These are phyloP conservation scores for Drosophila multiciliata DNA, from an alignment of 2,888 invertebrate species.

Conservation along the genomic window DNA sequence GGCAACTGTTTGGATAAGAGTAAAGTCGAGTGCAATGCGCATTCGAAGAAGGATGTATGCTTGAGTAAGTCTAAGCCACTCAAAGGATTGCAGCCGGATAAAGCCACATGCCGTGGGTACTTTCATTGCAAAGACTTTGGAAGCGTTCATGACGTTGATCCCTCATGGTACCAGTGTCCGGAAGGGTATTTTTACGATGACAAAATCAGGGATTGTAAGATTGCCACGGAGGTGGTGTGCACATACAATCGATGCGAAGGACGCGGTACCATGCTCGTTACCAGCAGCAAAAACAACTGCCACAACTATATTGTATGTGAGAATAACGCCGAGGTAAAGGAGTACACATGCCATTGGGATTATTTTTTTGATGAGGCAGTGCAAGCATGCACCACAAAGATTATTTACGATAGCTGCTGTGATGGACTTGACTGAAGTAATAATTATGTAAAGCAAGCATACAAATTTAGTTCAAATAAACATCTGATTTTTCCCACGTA, in stretches of 20 bases:
- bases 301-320: slow-evolving; percentile 73
- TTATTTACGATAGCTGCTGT: slow-evolving; percentile 72
- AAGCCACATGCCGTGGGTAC: slow-evolving; percentile 79
- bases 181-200: slow-evolving; percentile 72
- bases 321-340: slow-evolving; percentile 45
- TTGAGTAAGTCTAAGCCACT: slow-evolving; percentile 16
- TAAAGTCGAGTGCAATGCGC: slow-evolving; percentile 62
- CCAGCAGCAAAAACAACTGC: slow-evolving; percentile 70
- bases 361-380: slow-evolving; percentile 77
- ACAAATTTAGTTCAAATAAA: neutral
- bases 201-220: slow-evolving; percentile 44
- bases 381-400: slow-evolving; percentile 60
- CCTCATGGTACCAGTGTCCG: slow-evolving; percentile 75
- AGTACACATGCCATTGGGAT: slow-evolving; percentile 64
- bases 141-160: slow-evolving; percentile 63
- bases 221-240: slow-evolving; percentile 66
- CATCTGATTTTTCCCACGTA: neutral
- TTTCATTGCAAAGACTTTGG: slow-evolving; percentile 64
- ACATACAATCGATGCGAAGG: slow-evolving; percentile 81
- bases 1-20: slow-evolving; percentile 57
- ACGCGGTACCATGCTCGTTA: slow-evolving; percentile 70
- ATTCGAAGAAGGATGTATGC: slow-evolving; percentile 66
- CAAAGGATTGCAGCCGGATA: slow-evolving; percentile 56
- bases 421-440: slow-evolving; percentile 58
- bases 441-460: neutral